Percentiles rank a stretch among this genome's conserved stretches.
Conservation (phyloP, 2,888 invertebrate genomes). For the Latrodectus elegans region DNA sequence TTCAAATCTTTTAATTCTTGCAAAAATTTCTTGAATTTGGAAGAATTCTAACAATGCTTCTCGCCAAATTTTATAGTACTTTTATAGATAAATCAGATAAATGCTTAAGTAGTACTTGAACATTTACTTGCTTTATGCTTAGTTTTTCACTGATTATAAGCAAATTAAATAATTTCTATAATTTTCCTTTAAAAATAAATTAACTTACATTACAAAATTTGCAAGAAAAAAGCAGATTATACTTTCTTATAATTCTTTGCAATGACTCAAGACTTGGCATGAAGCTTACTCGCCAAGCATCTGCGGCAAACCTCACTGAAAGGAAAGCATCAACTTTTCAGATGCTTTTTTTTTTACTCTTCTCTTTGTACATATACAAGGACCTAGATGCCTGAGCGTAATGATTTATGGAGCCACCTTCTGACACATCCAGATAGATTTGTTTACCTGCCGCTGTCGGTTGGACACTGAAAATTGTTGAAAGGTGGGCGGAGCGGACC, state of each 20-base stretch:
- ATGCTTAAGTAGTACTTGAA: too few relatives aligned
- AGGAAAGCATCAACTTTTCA: slow-evolving; percentile 22
- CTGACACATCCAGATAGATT: slow-evolving; percentile 62
- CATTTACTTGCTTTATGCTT: too few relatives aligned
- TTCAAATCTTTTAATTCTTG: too few relatives aligned
- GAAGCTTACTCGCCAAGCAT: slow-evolving; percentile 16
- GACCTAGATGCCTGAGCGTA: slow-evolving; percentile 27
- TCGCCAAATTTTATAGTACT: too few relatives aligned
- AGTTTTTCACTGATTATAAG: too few relatives aligned
- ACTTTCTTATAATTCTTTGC: neutral
- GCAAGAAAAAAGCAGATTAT: too few relatives aligned
- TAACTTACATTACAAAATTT: too few relatives aligned
- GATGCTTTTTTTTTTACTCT: slow-evolving; percentile 17
- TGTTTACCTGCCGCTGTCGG: slow-evolving; percentile 64
- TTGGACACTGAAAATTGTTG: slow-evolving; percentile 53
- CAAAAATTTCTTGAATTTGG: too few relatives aligned
- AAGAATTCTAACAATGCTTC: too few relatives aligned
- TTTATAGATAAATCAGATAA: too few relatives aligned
- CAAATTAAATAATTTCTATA: too few relatives aligned
- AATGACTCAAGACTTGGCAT: slow-evolving; percentile 4
- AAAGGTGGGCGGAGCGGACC: slow-evolving; percentile 54
- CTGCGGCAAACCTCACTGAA: neutral
- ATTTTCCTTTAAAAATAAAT: too few relatives aligned
- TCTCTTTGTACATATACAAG: slow-evolving; percentile 55
- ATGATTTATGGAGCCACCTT: slow-evolving; percentile 59